Percentiles rank a stretch among this genome's conserved stretches.
Conservation (phyloP, 2,888 invertebrate genomes). For the Leptopilina drosophilae region DNA sequence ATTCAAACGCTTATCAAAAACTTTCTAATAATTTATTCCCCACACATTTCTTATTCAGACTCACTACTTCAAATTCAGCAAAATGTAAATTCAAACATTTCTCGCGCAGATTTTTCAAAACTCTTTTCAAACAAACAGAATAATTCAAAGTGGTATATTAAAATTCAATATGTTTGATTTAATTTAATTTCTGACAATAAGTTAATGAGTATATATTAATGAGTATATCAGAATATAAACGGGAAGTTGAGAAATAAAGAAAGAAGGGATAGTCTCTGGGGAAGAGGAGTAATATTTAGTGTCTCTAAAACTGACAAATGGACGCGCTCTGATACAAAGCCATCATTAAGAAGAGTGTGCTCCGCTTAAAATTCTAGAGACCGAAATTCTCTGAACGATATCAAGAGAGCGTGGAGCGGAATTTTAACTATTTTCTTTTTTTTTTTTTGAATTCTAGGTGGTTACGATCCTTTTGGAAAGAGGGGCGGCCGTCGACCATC, state of each 20-base stretch:
- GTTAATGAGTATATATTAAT: no score
- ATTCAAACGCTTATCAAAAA: conserved; percentile 1
- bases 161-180: no score
- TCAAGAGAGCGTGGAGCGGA: background rate
- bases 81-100: background rate
- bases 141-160: no score
- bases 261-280: no score
- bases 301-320: background rate
- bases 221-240: no score
- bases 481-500: conserved; percentile 89
- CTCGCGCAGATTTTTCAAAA: no score
- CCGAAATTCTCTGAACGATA: background rate
- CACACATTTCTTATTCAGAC: background rate
- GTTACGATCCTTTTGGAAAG: conserved; percentile 87
- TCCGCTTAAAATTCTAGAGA: background rate
- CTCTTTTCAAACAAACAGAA: no score
- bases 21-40: background rate
- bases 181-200: no score
- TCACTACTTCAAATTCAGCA: background rate
- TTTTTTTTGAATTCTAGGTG: conserved; percentile 73
- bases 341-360: background rate
- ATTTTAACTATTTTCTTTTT: background rate
- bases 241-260: no score
- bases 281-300: no score
- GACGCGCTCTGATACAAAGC: background rate